These are phyloP conservation scores for Pseudomyrmex gracilis DNA, from an alignment of 1,140 invertebrate genomes.

Conservation along the genomic window DNA sequence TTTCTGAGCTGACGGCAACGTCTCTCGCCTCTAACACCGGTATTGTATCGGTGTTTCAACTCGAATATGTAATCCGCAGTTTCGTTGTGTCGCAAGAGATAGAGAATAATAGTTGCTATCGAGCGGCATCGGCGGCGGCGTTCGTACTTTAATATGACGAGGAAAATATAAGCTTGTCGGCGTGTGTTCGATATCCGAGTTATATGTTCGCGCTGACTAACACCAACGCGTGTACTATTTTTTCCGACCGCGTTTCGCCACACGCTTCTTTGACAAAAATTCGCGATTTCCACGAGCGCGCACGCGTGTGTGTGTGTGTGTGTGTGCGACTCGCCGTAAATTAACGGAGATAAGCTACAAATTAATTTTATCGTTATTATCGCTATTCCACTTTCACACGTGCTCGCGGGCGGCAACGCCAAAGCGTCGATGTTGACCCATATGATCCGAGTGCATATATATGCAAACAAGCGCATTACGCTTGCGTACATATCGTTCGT, in stretches of 20 bases:
- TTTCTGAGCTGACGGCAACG: slow-evolving; percentile 46
- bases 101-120: slow-evolving; percentile 46
- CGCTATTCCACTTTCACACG: slow-evolving; percentile 42
- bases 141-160: slow-evolving; percentile 51
- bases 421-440: slow-evolving; percentile 35
- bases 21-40: slow-evolving; percentile 27
- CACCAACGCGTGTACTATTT: background rate
- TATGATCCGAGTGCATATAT: slow-evolving; percentile 31
- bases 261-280: slow-evolving; percentile 16
- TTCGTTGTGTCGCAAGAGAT: slow-evolving; percentile 57
- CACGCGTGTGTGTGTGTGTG: background rate
- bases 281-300: background rate
- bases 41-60: slow-evolving; percentile 44
- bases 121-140: slow-evolving; percentile 19
- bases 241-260: slow-evolving; percentile 34
- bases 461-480: slow-evolving; percentile 20
- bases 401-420: slow-evolving; percentile 27
- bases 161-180: slow-evolving; percentile 53
- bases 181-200: slow-evolving; percentile 4
- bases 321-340: slow-evolving; percentile 38
- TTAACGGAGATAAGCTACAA: slow-evolving; percentile 42
- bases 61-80: slow-evolving; percentile 45
- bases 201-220: background rate
- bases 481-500: slow-evolving; percentile 16
- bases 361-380: slow-evolving; percentile 48